Evolutionary conservation across 2,888 invertebrate genomes (phyloP).

Genomic region (Drosophila bunnanda): DNA sequence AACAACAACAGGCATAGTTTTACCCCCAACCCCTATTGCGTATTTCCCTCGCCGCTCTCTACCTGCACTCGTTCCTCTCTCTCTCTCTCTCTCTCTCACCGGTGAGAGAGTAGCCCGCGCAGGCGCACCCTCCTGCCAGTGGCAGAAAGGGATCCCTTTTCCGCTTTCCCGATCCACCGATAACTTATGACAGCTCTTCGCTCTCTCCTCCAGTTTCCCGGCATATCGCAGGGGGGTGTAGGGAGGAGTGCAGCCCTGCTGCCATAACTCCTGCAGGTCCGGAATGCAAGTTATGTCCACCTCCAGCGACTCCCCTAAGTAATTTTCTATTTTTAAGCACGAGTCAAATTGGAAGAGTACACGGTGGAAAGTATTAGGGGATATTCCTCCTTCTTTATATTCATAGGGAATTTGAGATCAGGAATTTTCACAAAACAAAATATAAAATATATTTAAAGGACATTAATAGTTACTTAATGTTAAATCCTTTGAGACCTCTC

Average conservation of each 20-base stretch:
- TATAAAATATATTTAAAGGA: no score
- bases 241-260: conserved; percentile 43
- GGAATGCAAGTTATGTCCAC: conserved; percentile 30
- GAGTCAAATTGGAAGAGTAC: conserved; percentile 62
- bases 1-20: conserved; percentile 46
- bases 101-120: conserved; percentile 48
- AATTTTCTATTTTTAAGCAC: conserved; percentile 68
- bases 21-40: conserved; percentile 76
- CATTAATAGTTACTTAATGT: not conserved
- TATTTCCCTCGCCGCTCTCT: conserved; percentile 70
- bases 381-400: not conserved
- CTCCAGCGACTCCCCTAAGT: conserved; percentile 22
- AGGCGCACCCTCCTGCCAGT: conserved; percentile 63
- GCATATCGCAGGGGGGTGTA: not conserved
- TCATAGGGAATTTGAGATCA: no score
- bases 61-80: conserved; percentile 24
- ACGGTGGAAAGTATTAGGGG: not conserved
- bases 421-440: not conserved
- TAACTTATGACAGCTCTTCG: conserved; percentile 73
- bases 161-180: conserved; percentile 36
- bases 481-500: not conserved
- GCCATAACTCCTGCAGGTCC: conserved; percentile 75
- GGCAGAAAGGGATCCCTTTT: conserved; percentile 8
- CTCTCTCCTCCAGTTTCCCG: conserved; percentile 49
- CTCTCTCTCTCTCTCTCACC: not conserved